Evolutionary conservation across 2,888 invertebrate species (phyloP).

Genomic region (Dynastes hyllus): DNA sequence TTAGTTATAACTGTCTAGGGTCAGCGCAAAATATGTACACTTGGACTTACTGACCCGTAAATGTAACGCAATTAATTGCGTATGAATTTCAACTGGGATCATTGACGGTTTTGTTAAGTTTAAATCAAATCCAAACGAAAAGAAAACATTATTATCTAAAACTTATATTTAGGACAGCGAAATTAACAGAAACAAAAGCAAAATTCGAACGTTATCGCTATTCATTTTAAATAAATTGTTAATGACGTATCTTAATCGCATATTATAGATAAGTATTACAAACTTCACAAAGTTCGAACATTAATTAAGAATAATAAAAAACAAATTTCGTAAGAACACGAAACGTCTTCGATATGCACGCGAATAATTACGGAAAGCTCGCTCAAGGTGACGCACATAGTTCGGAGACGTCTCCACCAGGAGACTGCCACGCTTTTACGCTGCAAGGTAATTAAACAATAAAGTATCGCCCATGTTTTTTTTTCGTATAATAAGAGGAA

Average conservation of each 20-base stretch:
- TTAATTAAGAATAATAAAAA: conserved; percentile 12
- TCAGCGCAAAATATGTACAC: too few relatives aligned
- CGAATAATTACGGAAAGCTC: not conserved
- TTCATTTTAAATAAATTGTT: not conserved
- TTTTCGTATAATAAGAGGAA: conserved; percentile 13
- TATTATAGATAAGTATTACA: not conserved
- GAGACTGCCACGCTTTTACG: not conserved
- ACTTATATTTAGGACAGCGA: too few relatives aligned
- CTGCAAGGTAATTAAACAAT: not conserved
- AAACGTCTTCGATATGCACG: conserved; percentile 1
- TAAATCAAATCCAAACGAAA: too few relatives aligned
- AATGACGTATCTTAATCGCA: not conserved
- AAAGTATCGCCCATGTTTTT: not conserved
- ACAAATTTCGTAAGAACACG: not conserved
- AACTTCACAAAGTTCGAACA: not conserved
- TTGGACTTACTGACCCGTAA: too few relatives aligned
- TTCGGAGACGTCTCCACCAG: conserved; percentile 9
- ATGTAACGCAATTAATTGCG: too few relatives aligned
- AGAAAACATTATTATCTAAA: too few relatives aligned
- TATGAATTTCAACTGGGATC: too few relatives aligned
- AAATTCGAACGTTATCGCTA: not conserved
- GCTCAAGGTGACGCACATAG: not conserved
- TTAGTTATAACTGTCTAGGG: too few relatives aligned
- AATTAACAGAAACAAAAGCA: not conserved
- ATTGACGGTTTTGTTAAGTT: too few relatives aligned